phyloP scores from a whole-genome alignment of 2,888 invertebrate species.

The Netelia fuscicornis region DNA sequence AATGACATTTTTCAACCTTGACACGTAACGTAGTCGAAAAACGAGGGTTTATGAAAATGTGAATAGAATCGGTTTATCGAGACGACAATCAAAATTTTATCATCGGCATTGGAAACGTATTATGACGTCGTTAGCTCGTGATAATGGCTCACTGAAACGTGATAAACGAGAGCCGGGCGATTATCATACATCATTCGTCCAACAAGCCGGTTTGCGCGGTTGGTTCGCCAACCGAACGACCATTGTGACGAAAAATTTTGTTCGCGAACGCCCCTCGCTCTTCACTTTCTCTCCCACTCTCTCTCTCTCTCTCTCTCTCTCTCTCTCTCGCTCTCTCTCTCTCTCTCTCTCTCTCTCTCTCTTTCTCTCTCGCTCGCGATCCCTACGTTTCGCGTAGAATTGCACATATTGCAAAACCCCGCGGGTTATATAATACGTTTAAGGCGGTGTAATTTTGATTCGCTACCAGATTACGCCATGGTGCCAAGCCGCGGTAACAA shows the following conservation, averaged over 20 bases:
- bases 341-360: background rate
- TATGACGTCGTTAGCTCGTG: conserved; percentile 27
- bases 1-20: background rate
- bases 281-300: background rate
- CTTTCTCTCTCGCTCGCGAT: background rate
- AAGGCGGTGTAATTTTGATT: conserved; percentile 63
- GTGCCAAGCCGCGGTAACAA: background rate
- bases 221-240: conserved; percentile 1
- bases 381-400: conserved; percentile 12
- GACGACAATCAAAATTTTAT: conserved; percentile 28
- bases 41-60: background rate
- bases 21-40: background rate
- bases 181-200: conserved; percentile 60
- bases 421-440: conserved; percentile 49
- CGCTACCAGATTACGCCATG: conserved; percentile 51
- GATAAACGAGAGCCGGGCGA: conserved; percentile 40
- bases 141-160: conserved; percentile 23
- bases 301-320: background rate
- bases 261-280: conserved; percentile 23
- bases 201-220: conserved; percentile 47
- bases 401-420: conserved; percentile 35
- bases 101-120: conserved; percentile 28
- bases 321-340: background rate
- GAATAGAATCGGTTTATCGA: background rate
- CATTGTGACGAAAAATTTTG: conserved; percentile 50